A percentile compares a stretch with the other conserved stretches of the same genome.
Evolutionary conservation across 1,140 invertebrate species (phyloP).

Genomic region (Lutraria rhynchaena): DNA sequence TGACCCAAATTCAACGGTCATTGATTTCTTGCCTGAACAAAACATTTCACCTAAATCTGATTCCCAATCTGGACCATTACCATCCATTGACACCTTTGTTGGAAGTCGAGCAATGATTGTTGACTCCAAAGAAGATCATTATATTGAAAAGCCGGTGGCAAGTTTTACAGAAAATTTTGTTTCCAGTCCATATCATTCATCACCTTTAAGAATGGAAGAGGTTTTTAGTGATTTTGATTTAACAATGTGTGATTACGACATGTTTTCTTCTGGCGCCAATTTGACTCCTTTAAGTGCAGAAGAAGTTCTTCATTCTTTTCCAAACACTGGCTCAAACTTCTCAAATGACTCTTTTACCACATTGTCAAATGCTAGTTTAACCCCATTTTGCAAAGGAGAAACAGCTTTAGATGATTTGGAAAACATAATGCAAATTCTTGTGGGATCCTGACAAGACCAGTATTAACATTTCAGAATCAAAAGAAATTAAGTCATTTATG

Average conservation of each 20-base stretch:
- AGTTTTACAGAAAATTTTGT: slow-evolving; percentile 25
- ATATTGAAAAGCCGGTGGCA: slow-evolving; percentile 26
- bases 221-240: slow-evolving; percentile 81
- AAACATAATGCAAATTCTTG: slow-evolving; percentile 79
- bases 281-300: slow-evolving; percentile 87
- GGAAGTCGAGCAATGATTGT: slow-evolving; percentile 17
- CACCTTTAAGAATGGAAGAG: slow-evolving; percentile 72
- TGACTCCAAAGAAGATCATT: slow-evolving; percentile 11
- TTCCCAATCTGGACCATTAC: slow-evolving; percentile 57
- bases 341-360: slow-evolving; percentile 60
- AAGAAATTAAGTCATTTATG: background rate
- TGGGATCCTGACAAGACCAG: slow-evolving; percentile 64
- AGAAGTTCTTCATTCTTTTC: slow-evolving; percentile 85
- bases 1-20: slow-evolving; percentile 48
- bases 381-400: slow-evolving; percentile 71
- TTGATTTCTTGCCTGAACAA: slow-evolving; percentile 44
- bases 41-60: background rate
- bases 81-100: slow-evolving; percentile 71
- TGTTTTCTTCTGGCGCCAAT: slow-evolving; percentile 85
- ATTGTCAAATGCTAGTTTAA: slow-evolving; percentile 61
- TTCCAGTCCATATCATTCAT: slow-evolving; percentile 42
- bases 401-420: slow-evolving; percentile 76
- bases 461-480: too few relatives aligned
- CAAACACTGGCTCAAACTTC: slow-evolving; percentile 59
- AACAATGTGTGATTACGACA: slow-evolving; percentile 80